Evolutionary conservation across 1,140 invertebrate genomes (phyloP).

Genomic region (Papilio polytes): DNA sequence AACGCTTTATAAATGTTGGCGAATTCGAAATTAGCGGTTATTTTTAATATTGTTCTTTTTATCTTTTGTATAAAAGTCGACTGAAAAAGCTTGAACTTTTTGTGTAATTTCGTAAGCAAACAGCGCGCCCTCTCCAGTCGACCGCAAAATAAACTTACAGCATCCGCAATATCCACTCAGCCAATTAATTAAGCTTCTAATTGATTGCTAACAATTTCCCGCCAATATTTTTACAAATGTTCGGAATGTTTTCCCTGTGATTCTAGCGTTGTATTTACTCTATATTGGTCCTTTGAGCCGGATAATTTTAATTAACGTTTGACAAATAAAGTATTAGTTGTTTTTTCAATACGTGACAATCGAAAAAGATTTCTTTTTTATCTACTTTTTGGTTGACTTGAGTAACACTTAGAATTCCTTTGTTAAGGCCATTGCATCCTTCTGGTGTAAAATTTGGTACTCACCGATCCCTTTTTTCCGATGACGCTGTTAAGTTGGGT

Average conservation of each 20-base stretch:
- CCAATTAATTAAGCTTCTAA: constrained; percentile 40
- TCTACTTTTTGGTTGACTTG: not conserved
- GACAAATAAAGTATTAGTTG: not conserved
- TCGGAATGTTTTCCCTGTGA: not conserved
- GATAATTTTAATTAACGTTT: constrained; percentile 21
- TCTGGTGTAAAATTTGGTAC: constrained; percentile 35
- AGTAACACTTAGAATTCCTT: too few relatives aligned
- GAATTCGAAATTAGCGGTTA: too few relatives aligned
- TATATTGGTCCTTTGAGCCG: not conserved
- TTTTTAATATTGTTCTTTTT: not conserved
- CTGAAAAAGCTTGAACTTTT: not conserved
- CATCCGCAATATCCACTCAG: constrained; percentile 26
- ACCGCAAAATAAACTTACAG: constrained; percentile 33
- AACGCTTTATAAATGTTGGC: not conserved
- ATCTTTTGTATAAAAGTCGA: constrained; percentile 5
- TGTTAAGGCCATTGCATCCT: not conserved
- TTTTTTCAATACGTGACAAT: not conserved
- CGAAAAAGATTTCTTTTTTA: not conserved
- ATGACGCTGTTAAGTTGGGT: constrained; percentile 78
- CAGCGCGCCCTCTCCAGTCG: not conserved
- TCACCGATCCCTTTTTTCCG: constrained; percentile 79
- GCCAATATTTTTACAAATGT: constrained; percentile 39
- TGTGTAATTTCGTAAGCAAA: not conserved
- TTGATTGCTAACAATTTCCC: constrained; percentile 34
- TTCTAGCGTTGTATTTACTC: not conserved